Base-by-base conservation (phyloP, 53 echinoderm and acorn worm species). In the Holothuria leucospilota region DNA sequence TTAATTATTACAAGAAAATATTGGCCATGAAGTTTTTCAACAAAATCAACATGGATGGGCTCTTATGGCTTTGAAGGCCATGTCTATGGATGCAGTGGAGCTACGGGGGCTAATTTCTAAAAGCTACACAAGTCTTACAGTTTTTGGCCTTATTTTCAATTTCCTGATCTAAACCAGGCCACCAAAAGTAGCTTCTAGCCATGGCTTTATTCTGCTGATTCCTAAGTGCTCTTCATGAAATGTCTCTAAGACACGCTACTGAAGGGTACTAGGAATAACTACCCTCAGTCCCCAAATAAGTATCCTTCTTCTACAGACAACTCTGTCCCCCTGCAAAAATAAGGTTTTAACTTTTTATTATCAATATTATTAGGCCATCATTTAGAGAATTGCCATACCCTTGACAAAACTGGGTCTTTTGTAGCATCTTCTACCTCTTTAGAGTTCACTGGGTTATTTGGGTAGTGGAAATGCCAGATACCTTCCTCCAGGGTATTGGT, bases 101-200 rank as follows among this genome's bases (percentile, higher is more conserved):
- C 82, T 40, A 20, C 4, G 82, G 62, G 6, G 63, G 39, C 62
- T 82, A 39, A 41, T 63, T 63, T 23, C 82, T 82, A 40, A 38
- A 6, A 12, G 29, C 27, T 60, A 39, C 5, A 38, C 82, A 82
- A 63, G 63, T 82, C 7, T 63, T 8, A 62, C 63, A 82, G 15
- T 30, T 63, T 39, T 26, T 62, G 6, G 34, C 82, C 3, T 5
- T 29, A 10, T 13, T 10, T 62, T 63, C 82, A 63, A 82, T 82
- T 29, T 59, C 62, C 34, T 81, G 6, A 40, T 53, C 79, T 40
- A 49, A 24, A 5, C 28, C 79, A 46, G 89, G 89, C 84, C 85
- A 89, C 89, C 84, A 84, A 73, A 89, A 77, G 62, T n/a, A n/a
- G n/a, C n/a, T n/a, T n/a, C n/a, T n/a, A n/a, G 73, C 77, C 18